Percentiles rank a stretch among this genome's conserved stretches.
These are phyloP conservation scores for Desmodus rotundus DNA, from an alignment of 2,113 vertebrate genomes.

Conservation along the genomic window DNA sequence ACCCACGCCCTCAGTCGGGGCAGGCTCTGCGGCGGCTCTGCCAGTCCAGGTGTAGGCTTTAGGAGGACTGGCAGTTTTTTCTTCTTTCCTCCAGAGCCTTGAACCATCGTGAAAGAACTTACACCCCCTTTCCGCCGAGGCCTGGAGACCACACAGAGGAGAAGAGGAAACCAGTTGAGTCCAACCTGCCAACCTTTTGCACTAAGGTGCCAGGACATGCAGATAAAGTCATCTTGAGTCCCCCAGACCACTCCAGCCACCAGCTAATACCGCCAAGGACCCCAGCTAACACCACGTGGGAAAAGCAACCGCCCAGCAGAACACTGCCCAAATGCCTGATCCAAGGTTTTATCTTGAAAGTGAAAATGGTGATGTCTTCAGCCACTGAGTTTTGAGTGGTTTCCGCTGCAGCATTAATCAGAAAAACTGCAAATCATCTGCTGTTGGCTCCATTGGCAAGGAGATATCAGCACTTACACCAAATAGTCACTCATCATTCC, in stretches of 20 bases:
- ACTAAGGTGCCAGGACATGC: background rate
- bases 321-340: background rate
- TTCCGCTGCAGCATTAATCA: background rate
- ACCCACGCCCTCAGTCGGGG: background rate
- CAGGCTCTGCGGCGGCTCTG: background rate
- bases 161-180: background rate
- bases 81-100: background rate
- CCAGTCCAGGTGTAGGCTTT: background rate
- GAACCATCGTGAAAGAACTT: background rate
- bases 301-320: background rate
- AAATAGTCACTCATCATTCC: background rate
- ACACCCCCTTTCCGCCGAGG: background rate
- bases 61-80: background rate
- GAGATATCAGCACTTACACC: background rate
- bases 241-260: background rate
- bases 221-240: background rate
- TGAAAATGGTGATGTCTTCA: background rate
- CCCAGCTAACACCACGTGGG: background rate
- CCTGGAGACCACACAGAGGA: background rate
- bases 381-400: background rate
- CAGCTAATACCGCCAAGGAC: background rate
- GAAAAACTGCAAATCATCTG: background rate
- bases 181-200: background rate
- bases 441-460: background rate
- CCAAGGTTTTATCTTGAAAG: background rate